Percentiles rank a stretch among this genome's conserved stretches.
Conservation (phyloP, 2,888 invertebrate genomes). For the Nephrotoma flavescens region DNA sequence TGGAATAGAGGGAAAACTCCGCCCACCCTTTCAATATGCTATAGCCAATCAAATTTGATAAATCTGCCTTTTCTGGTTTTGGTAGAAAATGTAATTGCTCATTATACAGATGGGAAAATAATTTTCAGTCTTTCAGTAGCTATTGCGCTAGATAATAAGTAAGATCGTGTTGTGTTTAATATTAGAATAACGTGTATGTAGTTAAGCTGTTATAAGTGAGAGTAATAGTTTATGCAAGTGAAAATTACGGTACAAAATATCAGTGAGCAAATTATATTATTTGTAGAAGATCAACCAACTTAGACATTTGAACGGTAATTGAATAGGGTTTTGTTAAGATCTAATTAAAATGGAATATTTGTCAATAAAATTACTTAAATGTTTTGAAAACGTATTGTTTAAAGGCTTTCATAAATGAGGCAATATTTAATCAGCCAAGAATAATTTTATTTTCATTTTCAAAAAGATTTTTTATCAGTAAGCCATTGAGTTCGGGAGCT, state of each 20-base stretch:
- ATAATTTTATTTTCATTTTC: too few species aligned
- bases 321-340: too few species aligned
- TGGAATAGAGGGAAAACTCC: background rate
- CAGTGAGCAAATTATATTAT: constrained; percentile 11
- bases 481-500: too few species aligned
- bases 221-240: constrained; percentile 14
- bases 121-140: background rate
- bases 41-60: background rate
- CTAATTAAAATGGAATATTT: too few species aligned
- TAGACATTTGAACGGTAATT: too few species aligned
- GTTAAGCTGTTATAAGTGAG: background rate
- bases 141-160: background rate
- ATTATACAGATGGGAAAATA: background rate
- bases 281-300: too few species aligned
- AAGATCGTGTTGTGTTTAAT: too few species aligned
- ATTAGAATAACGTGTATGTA: background rate
- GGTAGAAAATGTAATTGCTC: background rate
- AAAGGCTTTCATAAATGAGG: too few species aligned
- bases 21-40: background rate
- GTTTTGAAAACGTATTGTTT: too few species aligned
- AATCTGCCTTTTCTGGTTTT: background rate
- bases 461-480: too few species aligned
- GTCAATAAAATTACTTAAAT: too few species aligned
- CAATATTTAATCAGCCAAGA: too few species aligned
- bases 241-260: constrained; percentile 14